phyloP scores from a whole-genome alignment of 2,797 vertebrate species.

The Hydrophis major region DNA sequence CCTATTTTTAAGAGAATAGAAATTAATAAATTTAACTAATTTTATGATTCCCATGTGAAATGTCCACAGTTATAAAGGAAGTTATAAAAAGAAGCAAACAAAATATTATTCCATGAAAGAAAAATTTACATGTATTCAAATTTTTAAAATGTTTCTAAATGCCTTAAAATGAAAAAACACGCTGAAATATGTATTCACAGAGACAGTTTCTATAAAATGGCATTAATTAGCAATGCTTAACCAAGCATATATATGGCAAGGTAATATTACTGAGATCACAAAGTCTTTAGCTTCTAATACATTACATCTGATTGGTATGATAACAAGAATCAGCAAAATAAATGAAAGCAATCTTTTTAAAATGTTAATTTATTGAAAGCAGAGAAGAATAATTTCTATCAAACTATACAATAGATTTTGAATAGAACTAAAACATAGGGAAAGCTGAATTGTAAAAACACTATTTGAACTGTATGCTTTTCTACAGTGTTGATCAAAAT shows the following conservation, averaged over 20 bases:
- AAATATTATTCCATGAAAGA: background rate
- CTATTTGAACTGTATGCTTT: background rate
- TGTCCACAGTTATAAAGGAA: background rate
- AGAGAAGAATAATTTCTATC: background rate
- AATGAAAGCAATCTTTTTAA: background rate
- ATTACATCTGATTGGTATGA: background rate
- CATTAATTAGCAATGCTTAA: background rate
- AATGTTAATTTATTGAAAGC: background rate
- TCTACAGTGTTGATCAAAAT: background rate
- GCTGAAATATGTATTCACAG: background rate
- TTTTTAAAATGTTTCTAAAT: background rate
- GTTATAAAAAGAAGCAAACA: constrained; percentile 13
- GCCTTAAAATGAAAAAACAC: background rate
- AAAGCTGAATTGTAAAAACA: background rate
- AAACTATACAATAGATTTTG: background rate
- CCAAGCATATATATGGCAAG: background rate
- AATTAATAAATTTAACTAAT: constrained; percentile 35
- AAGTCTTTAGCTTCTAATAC: background rate
- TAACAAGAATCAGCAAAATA: background rate
- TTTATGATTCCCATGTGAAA: constrained; percentile 30
- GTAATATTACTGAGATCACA: background rate
- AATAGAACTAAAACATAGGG: background rate
- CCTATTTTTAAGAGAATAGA: constrained; percentile 28
- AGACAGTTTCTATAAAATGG: background rate
- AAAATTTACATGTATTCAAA: background rate